Evolutionary conservation across 2,888 invertebrate genomes (phyloP).

Genomic region (Camptogramma bilineatum): DNA sequence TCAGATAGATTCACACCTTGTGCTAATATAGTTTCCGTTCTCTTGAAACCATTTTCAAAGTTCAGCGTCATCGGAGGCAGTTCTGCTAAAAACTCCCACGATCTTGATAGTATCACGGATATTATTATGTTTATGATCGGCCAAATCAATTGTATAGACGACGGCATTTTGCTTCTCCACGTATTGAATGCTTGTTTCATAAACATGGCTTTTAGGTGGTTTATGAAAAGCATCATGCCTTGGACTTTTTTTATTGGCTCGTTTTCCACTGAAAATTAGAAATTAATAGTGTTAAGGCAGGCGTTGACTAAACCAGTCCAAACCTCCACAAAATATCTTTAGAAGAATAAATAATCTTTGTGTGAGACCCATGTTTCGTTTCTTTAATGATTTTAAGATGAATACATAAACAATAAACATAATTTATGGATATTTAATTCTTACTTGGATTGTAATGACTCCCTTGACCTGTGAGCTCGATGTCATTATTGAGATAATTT

Average conservation of each 20-base stretch:
- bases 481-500: conserved; percentile 48
- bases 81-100: conserved; percentile 79
- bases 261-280: conserved; percentile 58
- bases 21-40: conserved; percentile 70
- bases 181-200: conserved; percentile 72
- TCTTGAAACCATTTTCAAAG: conserved; percentile 72
- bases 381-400: neutral
- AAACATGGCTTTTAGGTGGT: conserved; percentile 79
- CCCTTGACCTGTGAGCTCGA: conserved; percentile 58
- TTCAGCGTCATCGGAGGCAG: conserved; percentile 86
- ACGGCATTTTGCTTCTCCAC: conserved; percentile 70
- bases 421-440: neutral
- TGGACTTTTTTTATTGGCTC: conserved; percentile 70
- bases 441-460: conserved; percentile 48
- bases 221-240: conserved; percentile 66
- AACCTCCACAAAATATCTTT: neutral
- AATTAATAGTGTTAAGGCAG: neutral
- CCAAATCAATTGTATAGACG: conserved; percentile 73
- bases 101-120: conserved; percentile 72
- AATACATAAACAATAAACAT: neutral
- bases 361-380: neutral
- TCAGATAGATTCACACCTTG: conserved; percentile 56
- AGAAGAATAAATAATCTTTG: neutral
- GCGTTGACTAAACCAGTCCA: neutral
- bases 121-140: conserved; percentile 76